Percentiles rank a stretch among this genome's conserved stretches.
Conservation (phyloP, 2,797 vertebrate species). For the Etheostoma nigrum region DNA sequence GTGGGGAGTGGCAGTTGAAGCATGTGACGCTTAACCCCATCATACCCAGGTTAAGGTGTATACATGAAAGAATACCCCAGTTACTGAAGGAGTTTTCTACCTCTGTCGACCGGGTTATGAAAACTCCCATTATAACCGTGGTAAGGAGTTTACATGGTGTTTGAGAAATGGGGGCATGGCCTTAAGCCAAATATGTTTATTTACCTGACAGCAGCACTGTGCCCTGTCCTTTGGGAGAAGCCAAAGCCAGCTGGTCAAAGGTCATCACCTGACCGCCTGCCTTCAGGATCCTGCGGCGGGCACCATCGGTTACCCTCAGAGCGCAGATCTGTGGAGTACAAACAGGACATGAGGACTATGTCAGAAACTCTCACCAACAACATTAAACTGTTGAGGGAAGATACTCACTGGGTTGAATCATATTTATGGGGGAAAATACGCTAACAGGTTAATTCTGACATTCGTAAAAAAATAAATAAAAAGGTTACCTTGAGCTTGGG, state of each 20-base stretch:
- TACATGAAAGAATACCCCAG: no score
- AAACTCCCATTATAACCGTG: no score
- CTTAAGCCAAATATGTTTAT: neutral
- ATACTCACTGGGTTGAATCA: neutral
- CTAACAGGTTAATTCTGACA: neutral
- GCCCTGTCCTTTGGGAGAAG: slow-evolving; percentile 91
- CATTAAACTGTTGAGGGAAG: neutral
- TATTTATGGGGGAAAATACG: no score
- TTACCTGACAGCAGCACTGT: slow-evolving; percentile 94
- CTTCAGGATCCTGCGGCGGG: slow-evolving; percentile 90
- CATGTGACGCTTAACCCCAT: no score
- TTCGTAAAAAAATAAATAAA: neutral
- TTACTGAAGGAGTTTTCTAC: no score
- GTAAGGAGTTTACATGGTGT: no score
- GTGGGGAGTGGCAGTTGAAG: no score
- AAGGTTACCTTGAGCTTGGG: slow-evolving; percentile 91
- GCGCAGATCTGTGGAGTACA: slow-evolving; percentile 86
- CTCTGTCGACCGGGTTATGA: no score
- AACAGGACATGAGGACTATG: neutral
- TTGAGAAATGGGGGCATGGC: no score
- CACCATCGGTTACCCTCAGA: slow-evolving; percentile 87
- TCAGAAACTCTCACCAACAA: neutral
- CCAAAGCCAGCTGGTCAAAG: slow-evolving; percentile 93
- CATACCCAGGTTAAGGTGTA: no score
- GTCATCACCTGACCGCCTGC: slow-evolving; percentile 93